Percentiles rank a stretch among this genome's conserved stretches.
Conservation (phyloP, 1,140 invertebrate genomes). For the Tribolium madens region DNA sequence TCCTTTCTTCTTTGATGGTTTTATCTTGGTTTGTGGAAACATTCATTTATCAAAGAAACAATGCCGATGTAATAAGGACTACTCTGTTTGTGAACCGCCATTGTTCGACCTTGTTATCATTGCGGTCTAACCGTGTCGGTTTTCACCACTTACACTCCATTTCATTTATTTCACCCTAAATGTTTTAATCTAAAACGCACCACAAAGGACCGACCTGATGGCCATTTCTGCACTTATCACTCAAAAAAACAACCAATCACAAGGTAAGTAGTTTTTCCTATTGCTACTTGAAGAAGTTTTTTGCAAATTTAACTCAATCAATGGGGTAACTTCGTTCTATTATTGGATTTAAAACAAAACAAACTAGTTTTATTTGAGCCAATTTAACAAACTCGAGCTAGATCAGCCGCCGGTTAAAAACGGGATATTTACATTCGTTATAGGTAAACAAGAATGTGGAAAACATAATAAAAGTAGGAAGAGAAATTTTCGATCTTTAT, state of each 20-base stretch:
- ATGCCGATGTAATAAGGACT: conserved; percentile 53
- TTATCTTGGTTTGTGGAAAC: conserved; percentile 52
- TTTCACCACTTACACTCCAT: conserved; percentile 49
- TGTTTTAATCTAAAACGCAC: conserved; percentile 17
- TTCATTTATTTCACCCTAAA: conserved; percentile 45
- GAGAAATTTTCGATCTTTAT: conserved; percentile 17
- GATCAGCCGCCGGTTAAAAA: not conserved
- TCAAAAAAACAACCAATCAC: too few species aligned
- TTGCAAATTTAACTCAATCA: not conserved
- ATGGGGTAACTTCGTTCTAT: not conserved
- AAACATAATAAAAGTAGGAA: not conserved
- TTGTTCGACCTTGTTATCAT: conserved; percentile 54
- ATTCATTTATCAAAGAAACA: conserved; percentile 58
- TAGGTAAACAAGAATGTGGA: conserved; percentile 7
- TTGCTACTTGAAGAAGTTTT: not conserved
- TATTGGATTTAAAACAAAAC: conserved; percentile 1
- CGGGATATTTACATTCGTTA: conserved; percentile 21
- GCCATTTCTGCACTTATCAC: conserved; percentile 9
- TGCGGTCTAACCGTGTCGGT: conserved; percentile 41
- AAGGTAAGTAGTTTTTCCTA: conserved; percentile 36
- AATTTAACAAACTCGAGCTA: conserved; percentile 1
- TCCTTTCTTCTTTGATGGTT: conserved; percentile 55
- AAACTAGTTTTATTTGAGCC: not conserved
- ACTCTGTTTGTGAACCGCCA: conserved; percentile 51
- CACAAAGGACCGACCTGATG: not conserved